These are phyloP conservation scores for Spongia lamella DNA, from an alignment of 37 sponge, comb jelly and placozoan species.

Conservation along the genomic window DNA sequence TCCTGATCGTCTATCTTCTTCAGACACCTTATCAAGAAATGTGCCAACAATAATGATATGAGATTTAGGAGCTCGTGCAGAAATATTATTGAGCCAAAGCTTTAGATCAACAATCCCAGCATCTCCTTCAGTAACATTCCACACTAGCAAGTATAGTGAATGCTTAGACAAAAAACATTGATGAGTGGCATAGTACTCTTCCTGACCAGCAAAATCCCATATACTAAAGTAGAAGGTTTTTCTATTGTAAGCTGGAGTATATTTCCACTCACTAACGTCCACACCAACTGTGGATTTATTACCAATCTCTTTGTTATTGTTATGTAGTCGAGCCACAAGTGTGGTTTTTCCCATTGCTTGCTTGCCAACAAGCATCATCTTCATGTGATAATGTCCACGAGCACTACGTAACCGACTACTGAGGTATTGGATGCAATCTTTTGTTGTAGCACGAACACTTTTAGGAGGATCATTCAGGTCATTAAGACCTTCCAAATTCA, in stretches of 20 bases:
- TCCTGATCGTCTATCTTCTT: constrained; percentile 44
- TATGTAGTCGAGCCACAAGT: constrained; percentile 80
- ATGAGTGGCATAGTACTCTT: constrained; percentile 94
- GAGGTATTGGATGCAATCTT: no score
- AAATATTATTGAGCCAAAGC: constrained; percentile 91
- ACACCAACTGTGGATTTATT: constrained; percentile 94
- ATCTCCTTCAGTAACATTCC: constrained; percentile 72
- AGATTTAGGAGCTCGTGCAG: constrained; percentile 76
- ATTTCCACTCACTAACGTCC: constrained; percentile 84
- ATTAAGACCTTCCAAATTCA: no score
- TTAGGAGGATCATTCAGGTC: no score
- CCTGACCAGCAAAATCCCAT: constrained; percentile 97
- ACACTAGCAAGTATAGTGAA: constrained; percentile 90
- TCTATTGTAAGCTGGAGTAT: constrained; percentile 44
- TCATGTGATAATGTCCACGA: constrained; percentile 86
- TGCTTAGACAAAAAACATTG: constrained; percentile 93
- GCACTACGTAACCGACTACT: no score
- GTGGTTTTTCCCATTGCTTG: constrained; percentile 88
- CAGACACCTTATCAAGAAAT: constrained; percentile 73
- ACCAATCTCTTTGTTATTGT: constrained; percentile 58
- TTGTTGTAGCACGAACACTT: constrained; percentile 47
- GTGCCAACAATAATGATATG: constrained; percentile 87
- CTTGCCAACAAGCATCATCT: constrained; percentile 87
- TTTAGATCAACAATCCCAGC: constrained; percentile 79
- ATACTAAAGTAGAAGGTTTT: constrained; percentile 80